Percentiles rank a stretch among this genome's conserved stretches.
phyloP scores from a whole-genome alignment of 1,140 invertebrate genomes.

The Camponotus floridanus region DNA sequence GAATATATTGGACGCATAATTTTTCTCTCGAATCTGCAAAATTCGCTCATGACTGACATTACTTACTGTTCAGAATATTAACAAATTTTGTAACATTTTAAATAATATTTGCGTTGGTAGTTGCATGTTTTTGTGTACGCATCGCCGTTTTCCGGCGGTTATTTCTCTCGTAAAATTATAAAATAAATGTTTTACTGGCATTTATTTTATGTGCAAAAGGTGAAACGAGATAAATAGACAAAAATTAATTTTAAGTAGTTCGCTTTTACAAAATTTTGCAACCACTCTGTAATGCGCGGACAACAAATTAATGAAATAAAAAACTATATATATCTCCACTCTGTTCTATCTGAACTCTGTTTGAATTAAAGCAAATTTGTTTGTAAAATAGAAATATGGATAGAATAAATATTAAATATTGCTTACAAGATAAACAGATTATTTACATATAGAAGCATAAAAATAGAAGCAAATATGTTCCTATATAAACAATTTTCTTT shows the following conservation, averaged over 20 bases:
- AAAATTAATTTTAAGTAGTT: neutral
- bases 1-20: neutral
- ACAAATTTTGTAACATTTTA: conserved; percentile 25
- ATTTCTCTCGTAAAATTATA: neutral
- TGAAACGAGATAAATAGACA: neutral
- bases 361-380: neutral
- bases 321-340: neutral
- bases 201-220: neutral
- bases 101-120: neutral
- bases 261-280: neutral
- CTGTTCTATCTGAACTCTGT: neutral
- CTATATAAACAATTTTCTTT: neutral
- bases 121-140: neutral
- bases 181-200: neutral
- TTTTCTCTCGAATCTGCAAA: neutral
- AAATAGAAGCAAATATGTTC: neutral
- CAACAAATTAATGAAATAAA: neutral
- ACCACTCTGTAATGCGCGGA: neutral
- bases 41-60: neutral
- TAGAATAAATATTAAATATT: too few relatives aligned
- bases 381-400: too few relatives aligned
- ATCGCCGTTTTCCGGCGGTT: neutral
- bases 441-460: too few relatives aligned
- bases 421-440: too few relatives aligned
- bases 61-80: neutral